Evolutionary conservation across 2,113 vertebrate species (phyloP).

Genomic region (Rhinichthys klamathensis): DNA sequence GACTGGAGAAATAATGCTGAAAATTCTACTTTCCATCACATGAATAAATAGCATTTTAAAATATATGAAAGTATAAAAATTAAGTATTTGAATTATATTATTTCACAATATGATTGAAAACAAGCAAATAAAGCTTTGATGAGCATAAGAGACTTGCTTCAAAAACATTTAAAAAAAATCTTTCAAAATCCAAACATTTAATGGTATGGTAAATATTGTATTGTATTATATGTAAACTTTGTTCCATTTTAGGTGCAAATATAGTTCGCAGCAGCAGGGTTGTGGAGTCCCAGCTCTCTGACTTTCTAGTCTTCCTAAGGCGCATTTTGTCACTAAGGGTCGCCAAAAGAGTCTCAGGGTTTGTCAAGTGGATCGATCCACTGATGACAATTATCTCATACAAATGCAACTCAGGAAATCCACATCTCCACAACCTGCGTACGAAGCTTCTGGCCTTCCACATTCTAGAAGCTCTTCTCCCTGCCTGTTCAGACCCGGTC

Average conservation of each 20-base stretch:
- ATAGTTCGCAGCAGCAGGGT: conserved; percentile 65
- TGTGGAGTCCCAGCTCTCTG: conserved; percentile 78
- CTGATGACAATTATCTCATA: conserved; percentile 78
- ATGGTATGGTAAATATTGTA: neutral
- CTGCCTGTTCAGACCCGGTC: conserved; percentile 73
- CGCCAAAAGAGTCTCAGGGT: conserved; percentile 72
- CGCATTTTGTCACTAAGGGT: conserved; percentile 75
- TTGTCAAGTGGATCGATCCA: conserved; percentile 79
- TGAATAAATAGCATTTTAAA: too few species aligned
- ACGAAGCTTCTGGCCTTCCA: conserved; percentile 81
- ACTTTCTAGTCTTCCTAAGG: conserved; percentile 80
- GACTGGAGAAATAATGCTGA: too few species aligned
- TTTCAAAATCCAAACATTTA: too few species aligned
- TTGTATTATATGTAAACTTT: neutral
- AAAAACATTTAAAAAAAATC: too few species aligned
- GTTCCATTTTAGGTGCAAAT: conserved; percentile 59
- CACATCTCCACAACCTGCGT: conserved; percentile 75
- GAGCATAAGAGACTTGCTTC: too few species aligned
- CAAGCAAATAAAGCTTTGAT: too few species aligned
- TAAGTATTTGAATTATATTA: too few species aligned
- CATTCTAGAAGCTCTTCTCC: conserved; percentile 77
- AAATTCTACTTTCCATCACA: too few species aligned
- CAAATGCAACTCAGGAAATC: conserved; percentile 73
- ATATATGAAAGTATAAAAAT: too few species aligned
- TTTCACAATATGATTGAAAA: too few species aligned